A percentile compares a stretch with the other conserved stretches of the same genome.
Conservation (phyloP, 2,797 vertebrate genomes). For the Acanthopagrus latus region DNA sequence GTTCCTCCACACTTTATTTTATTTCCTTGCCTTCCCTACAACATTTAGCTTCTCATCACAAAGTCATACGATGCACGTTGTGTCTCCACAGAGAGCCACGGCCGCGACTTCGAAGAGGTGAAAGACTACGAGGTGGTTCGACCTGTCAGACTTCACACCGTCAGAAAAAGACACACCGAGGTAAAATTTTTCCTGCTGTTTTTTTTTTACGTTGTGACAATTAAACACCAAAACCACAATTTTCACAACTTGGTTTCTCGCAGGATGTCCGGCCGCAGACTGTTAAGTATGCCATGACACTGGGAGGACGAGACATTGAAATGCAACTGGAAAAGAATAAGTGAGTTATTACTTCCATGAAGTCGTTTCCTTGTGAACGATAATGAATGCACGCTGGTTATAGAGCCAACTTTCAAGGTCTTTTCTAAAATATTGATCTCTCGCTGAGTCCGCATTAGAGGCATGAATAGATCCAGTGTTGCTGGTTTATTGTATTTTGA, state of each 20-base stretch:
- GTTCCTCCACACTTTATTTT: too few relatives aligned
- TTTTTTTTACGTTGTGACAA: too few relatives aligned
- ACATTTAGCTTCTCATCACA: not conserved
- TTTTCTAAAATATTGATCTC: not conserved
- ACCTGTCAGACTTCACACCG: slow-evolving; percentile 80
- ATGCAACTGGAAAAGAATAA: slow-evolving; percentile 82
- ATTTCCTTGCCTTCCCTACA: too few relatives aligned
- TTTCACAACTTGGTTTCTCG: not conserved
- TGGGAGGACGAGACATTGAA: slow-evolving; percentile 79
- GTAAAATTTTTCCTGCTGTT: slow-evolving; percentile 55
- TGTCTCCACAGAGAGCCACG: slow-evolving; percentile 71
- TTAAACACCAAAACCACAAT: not conserved
- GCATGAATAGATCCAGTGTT: not conserved
- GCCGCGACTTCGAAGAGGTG: slow-evolving; percentile 51
- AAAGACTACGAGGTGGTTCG: slow-evolving; percentile 81
- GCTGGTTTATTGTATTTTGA: not conserved
- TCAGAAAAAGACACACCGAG: slow-evolving; percentile 80
- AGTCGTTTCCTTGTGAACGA: rapidly evolving
- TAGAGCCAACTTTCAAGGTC: not conserved
- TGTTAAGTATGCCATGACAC: slow-evolving; percentile 79
- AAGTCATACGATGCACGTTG: not conserved
- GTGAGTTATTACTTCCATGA: slow-evolving; percentile 62
- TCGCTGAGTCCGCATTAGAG: not conserved
- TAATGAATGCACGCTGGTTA: not conserved
- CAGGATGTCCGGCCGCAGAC: slow-evolving; percentile 72